Evolutionary conservation across 1,140 invertebrate genomes (phyloP), one percentile per base, ranked within the genome.

Genomic region (Oedothorax gibbosus): DNA sequence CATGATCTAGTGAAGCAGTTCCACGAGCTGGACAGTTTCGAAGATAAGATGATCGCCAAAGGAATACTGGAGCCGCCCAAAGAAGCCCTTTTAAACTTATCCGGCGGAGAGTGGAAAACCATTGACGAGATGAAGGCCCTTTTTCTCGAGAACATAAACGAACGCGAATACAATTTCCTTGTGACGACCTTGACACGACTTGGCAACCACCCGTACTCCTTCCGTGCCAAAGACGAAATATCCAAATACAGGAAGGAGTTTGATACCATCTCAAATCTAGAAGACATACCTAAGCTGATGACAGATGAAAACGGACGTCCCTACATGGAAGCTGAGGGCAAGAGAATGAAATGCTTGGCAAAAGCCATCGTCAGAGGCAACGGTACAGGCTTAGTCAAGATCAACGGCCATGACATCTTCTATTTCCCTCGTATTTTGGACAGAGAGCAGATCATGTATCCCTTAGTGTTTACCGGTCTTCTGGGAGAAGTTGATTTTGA

Each of bases 401-500:
- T 98, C 65, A 98, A 98, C 91, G 95, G 93, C 18, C 83, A 87
- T 56, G 89, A 90, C 83, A 87, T 97, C n/a, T 91, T 91, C 2
- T 97, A 95, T 88, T 96, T 97, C 89, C 88, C 91, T 53, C 90
- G 93, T 87, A 89, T 92, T 12, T 93, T 95, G 88, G 89, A 92
- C 64, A 93, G 91, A 80, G 88, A 91, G 51, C 91, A 96, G 93
- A 87, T 98, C 18, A 89, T 98, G 85, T 97, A 96, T 89, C 97
- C 97, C 7, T 91, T 99, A 66, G 92, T 95, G 87, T 95, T 98
- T 88, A 93, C 93, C 79, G 92, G 93, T 35, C 92, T 96, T 92
- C 88, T 94, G 71, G 92, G 93, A 54, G 91, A 93, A 90, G 95
- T 98, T 51, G 97, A 99, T 91, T 90, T 99, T 18, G 95, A 95